Conservation (phyloP, 2,888 invertebrate genomes). For the Perizoma affinitatum region DNA sequence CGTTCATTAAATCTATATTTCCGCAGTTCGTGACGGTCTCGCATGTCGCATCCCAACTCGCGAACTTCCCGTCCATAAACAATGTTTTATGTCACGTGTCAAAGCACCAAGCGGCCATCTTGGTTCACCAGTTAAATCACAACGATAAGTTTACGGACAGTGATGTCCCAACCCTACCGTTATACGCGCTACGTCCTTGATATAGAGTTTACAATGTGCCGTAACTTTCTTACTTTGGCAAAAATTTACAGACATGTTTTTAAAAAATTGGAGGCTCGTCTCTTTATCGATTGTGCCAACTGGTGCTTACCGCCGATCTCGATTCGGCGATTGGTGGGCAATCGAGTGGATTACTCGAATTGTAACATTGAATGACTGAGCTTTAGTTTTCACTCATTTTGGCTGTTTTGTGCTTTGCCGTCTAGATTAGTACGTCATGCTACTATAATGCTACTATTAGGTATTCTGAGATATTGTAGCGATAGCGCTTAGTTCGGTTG, state of each 20-base stretch:
- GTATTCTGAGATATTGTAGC: conserved; percentile 19
- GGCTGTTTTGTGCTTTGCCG: conserved; percentile 41
- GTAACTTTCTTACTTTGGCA: conserved; percentile 40
- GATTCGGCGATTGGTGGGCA: conserved; percentile 68
- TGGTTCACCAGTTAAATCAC: conserved; percentile 62
- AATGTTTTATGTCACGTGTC: conserved; percentile 80
- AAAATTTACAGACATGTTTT: conserved; percentile 50
- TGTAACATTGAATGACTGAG: conserved; percentile 48
- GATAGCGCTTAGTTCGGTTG: conserved; percentile 5
- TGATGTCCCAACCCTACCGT: conserved; percentile 44
- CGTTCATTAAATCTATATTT: conserved; percentile 67
- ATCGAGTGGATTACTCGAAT: conserved; percentile 69
- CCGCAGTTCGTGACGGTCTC: conserved; percentile 76
- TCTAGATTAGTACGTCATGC: conserved; percentile 35
- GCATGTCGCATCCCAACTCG: conserved; percentile 77
- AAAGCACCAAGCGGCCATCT: conserved; percentile 68
- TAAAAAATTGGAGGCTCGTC: conserved; percentile 70
- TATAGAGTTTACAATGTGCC: conserved; percentile 58
- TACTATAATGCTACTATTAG: conserved; percentile 35
- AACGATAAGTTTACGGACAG: conserved; percentile 50
- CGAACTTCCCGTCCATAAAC: conserved; percentile 79
- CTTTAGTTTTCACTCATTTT: conserved; percentile 48
- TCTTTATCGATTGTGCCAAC: conserved; percentile 81
- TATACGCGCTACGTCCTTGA: conserved; percentile 55
- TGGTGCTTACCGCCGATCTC: conserved; percentile 79